Conservation (phyloP, 1,140 invertebrate genomes). For the Trachymyrmex cornetzi region DNA sequence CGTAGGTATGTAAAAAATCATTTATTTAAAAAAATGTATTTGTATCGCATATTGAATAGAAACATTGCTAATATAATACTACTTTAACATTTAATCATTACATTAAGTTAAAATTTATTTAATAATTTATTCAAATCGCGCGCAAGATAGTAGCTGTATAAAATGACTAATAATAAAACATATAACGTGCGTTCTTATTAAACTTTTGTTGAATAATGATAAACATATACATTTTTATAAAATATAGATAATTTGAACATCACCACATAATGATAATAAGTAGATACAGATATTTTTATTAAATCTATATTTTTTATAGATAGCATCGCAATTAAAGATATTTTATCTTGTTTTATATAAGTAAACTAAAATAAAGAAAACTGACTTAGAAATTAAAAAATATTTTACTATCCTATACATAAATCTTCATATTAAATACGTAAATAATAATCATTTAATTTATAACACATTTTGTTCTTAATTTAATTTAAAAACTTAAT, state of each 20-base stretch:
- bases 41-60: neutral
- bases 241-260: neutral
- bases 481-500: neutral
- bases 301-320: slow-evolving; percentile 13
- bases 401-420: neutral
- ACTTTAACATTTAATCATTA: neutral
- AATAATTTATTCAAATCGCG: neutral
- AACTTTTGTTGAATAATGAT: neutral
- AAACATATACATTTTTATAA: neutral
- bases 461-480: neutral
- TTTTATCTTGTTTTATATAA: neutral
- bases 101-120: neutral
- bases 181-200: neutral
- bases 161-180: neutral
- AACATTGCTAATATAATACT: neutral
- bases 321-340: neutral
- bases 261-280: neutral
- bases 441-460: slow-evolving; percentile 2
- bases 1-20: neutral
- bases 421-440: neutral
- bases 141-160: neutral
- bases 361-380: slow-evolving; percentile 14
- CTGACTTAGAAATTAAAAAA: neutral
- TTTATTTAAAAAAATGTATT: neutral
- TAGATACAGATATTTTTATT: neutral